phyloP scores from a whole-genome alignment of 2,797 vertebrate genomes.

The Sebastes hubbsi region DNA sequence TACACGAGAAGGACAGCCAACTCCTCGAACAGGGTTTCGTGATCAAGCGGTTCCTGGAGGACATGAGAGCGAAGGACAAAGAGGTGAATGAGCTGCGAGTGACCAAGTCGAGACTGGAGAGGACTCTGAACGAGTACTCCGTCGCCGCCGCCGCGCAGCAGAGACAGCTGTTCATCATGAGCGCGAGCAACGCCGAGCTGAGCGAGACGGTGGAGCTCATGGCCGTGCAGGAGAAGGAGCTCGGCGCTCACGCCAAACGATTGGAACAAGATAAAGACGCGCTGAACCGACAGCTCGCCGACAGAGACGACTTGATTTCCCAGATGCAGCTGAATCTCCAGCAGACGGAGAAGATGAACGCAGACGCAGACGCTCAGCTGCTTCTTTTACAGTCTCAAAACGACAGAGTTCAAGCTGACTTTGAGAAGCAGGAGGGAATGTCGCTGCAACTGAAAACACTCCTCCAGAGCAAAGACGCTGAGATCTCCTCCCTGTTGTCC shows the following conservation, averaged over 20 bases:
- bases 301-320: conserved; percentile 69
- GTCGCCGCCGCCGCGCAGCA: conserved; percentile 77
- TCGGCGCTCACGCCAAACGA: conserved; percentile 71
- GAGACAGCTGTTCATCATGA: conserved; percentile 82
- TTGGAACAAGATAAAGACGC: conserved; percentile 77
- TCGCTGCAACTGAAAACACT: conserved; percentile 86
- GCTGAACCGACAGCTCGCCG: conserved; percentile 74
- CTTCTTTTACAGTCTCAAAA: conserved; percentile 73
- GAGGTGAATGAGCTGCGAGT: conserved; percentile 78
- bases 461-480: conserved; percentile 86
- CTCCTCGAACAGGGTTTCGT: conserved; percentile 82
- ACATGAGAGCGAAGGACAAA: conserved; percentile 77
- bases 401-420: conserved; percentile 75
- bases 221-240: conserved; percentile 72
- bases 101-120: conserved; percentile 76
- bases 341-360: conserved; percentile 71
- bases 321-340: conserved; percentile 74
- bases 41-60: conserved; percentile 81
- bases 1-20: conserved; percentile 86
- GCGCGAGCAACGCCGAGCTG: conserved; percentile 80
- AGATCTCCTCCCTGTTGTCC: conserved; percentile 88
- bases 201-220: conserved; percentile 73
- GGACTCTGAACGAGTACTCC: conserved; percentile 79
- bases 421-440: conserved; percentile 86
- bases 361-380: conserved; percentile 78